Evolutionary conservation across 1,140 invertebrate genomes (phyloP).

Genomic region (Ostrea denselamellosa): DNA sequence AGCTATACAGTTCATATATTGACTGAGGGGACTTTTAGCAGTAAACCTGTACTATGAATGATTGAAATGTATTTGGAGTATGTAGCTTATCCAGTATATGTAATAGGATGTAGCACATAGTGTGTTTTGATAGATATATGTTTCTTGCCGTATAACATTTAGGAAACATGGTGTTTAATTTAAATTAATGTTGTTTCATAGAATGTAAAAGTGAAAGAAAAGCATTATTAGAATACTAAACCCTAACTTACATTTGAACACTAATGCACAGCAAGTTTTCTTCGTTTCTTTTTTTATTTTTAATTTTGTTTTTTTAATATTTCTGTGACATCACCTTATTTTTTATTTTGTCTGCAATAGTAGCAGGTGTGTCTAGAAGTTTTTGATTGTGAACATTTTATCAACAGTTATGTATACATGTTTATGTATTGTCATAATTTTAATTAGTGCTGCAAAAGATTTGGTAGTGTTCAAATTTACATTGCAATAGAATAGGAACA

Average conservation of each 20-base stretch:
- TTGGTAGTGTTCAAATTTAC: no score
- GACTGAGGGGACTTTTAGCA: not conserved
- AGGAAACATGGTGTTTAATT: not conserved
- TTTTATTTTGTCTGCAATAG: no score
- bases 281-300: not conserved
- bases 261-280: not conserved
- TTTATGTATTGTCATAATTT: no score
- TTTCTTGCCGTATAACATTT: not conserved
- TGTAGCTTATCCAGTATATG: not conserved
- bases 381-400: no score
- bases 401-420: no score
- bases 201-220: not conserved
- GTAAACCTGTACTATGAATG: not conserved
- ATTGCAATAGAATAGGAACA: no score
- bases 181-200: not conserved
- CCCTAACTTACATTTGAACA: not conserved
- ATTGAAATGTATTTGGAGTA: not conserved
- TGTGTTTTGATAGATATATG: not conserved
- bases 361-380: no score
- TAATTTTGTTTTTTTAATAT: no score
- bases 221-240: not conserved
- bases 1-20: not conserved
- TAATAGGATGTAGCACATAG: not conserved
- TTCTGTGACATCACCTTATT: no score
- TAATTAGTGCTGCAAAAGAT: no score